A percentile compares a stretch with the other conserved stretches of the same genome.
Evolutionary conservation across 2,797 vertebrate species (phyloP).

Genomic region (Siniperca scherzeri): DNA sequence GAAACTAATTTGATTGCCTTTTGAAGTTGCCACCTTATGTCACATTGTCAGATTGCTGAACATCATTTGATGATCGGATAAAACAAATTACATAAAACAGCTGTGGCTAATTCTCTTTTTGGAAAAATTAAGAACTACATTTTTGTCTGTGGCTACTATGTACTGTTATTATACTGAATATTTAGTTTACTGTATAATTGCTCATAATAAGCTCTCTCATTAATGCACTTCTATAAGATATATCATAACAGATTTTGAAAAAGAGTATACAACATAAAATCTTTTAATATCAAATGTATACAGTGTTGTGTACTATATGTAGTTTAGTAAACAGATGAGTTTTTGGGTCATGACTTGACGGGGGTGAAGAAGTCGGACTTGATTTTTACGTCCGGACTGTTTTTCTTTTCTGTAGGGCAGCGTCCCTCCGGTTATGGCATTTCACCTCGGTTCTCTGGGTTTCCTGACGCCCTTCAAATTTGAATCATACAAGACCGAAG

Average conservation of each 20-base stretch:
- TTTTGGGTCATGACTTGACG: background rate
- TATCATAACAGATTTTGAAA: background rate
- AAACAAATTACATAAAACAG: background rate
- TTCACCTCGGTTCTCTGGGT: constrained; percentile 88
- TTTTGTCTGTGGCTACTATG: background rate
- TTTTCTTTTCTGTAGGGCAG: constrained; percentile 76
- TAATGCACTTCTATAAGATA: background rate
- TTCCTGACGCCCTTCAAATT: constrained; percentile 90
- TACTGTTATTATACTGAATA: background rate
- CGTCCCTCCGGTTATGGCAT: constrained; percentile 89
- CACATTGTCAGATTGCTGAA: background rate
- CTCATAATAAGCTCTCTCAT: background rate
- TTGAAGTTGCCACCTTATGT: background rate
- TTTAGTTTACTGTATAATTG: background rate
- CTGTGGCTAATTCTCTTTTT: background rate
- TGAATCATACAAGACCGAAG: constrained; percentile 87
- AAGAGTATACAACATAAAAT: background rate
- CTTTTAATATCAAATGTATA: background rate
- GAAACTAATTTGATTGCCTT: background rate
- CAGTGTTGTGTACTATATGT: background rate
- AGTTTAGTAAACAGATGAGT: background rate
- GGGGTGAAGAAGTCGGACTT: background rate
- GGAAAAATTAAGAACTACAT: background rate
- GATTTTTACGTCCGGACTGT: background rate
- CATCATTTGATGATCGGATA: background rate